Evolutionary conservation across 2,797 vertebrate genomes (phyloP), one percentile per base, ranked within the genome.

Genomic region (Myioborus miniatus): DNA sequence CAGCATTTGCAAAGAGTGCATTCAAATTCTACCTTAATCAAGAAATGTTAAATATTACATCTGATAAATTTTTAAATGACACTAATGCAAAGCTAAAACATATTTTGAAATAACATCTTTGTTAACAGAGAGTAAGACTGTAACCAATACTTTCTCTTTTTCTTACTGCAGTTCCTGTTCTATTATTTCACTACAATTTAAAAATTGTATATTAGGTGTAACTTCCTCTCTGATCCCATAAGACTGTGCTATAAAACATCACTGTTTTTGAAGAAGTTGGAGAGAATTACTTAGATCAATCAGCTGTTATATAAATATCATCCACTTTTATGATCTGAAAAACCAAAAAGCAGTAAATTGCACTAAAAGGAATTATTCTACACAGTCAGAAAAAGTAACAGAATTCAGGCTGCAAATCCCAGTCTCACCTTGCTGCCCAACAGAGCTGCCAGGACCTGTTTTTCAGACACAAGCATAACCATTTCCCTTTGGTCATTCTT

Each of bases 341-440:
- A 81, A 56, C 16, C 49, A 58, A 70, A 55, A 75, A 24, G 30
- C 39, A 39, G 4, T 29, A 62, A 83, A 14, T 15, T 67, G 58
- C 22, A 49, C 56, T 24, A 26, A 46, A 49, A 77, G 34, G 10
- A 71, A 78, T 76, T 63, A 81, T 30, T 62, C 56, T 30, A 64
- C 16, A n/a, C 19, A 36, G 37, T 8, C 27, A 70, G 20, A 64
- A 41, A 81, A 15, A 67, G 34, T 9, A 74, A 65, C 0, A 67
- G 30, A 55, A 68, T 49, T 68, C 58, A 77, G 68, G 41, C 27
- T 81, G 49, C 53, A 83, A 71, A 90, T 15, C 62, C n/a, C 80
- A 75, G 34, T 47, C 46, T 77, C 18, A 15, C 0, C 0, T 1
- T 13, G 9, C 30, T 83, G 30, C 30, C 37, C 62, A 71, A 41